Evolutionary conservation across 2,797 vertebrate species (phyloP), one percentile per base, ranked within the genome.

Genomic region (Pogonophryne albipinna): DNA sequence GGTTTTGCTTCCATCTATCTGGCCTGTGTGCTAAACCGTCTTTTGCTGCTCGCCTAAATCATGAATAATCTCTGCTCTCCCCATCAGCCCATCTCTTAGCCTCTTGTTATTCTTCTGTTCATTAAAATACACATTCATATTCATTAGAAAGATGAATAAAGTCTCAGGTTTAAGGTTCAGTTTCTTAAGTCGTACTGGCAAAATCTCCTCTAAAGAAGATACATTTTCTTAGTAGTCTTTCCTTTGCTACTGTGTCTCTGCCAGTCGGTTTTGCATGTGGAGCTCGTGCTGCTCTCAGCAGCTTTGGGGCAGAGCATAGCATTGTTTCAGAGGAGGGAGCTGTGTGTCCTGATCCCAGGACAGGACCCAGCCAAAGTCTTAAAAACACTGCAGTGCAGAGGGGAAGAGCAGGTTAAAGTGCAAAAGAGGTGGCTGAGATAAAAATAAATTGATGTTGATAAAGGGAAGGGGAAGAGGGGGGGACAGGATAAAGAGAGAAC

Each of bases 231-330:
- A 59, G 31, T 51, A 55, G 46, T 19, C 23, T 60, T 16, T 42
- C 9, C 3, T 63, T 20, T 49, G 57, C 59, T 78, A n/a, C 66
- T 41, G 19, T 71, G 70, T 61, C 45, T 73, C 16, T 75, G 64
- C 65, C n/a, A 4, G 44, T 31, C 75, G 66, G 57, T 85, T 91
- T 82, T 85, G 60, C 58, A 3, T 74, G 66, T 84, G 31, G 0
- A 52, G 31, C 61, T 73, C 83, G 65, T 86, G 85, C 80, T 85
- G 76, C 41, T 77, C 78, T 91, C 85, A 89, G 88, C 86, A 88
- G 73, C 77, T 89, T 80, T 72, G 44, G 73, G 64, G 69, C 61
- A 80, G 71, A 76, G 75, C 55, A 19, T 66, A 72, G 60, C 70
- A 64, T 68, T 82, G 71, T 63, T 77, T 83, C 74, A 78, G 71